A percentile compares a stretch with the other conserved stretches of the same genome.
phyloP scores from a whole-genome alignment of 1,140 invertebrate species.

The Marisa cornuarietis region DNA sequence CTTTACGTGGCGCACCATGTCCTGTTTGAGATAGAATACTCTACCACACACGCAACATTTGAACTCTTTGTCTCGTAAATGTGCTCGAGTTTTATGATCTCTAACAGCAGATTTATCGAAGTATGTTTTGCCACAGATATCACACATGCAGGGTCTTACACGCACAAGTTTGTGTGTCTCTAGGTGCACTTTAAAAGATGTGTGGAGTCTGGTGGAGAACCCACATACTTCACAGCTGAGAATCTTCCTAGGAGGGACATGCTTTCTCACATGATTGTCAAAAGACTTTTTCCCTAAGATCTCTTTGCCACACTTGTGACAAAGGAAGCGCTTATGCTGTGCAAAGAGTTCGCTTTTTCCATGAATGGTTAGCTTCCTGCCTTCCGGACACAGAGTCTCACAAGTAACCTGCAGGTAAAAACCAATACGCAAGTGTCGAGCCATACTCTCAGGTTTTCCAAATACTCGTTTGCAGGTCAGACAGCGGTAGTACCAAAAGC shows the following conservation, averaged over 20 bases:
- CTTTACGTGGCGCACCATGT: background rate
- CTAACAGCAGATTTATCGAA: slow-evolving; percentile 7
- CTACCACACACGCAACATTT: slow-evolving; percentile 4
- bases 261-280: background rate
- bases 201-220: background rate
- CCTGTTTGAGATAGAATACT: slow-evolving; percentile 1
- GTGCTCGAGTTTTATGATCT: background rate
- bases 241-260: background rate
- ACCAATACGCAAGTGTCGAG: background rate
- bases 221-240: slow-evolving; percentile 7
- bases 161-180: slow-evolving; percentile 5
- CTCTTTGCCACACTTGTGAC: slow-evolving; percentile 9
- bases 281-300: slow-evolving; percentile 7
- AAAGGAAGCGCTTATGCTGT: slow-evolving; percentile 6
- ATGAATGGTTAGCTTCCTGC: background rate
- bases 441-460: background rate
- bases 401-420: slow-evolving; percentile 4
- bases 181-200: background rate
- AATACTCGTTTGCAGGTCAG: too few species aligned
- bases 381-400: background rate
- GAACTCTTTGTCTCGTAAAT: slow-evolving; percentile 1
- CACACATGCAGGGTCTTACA: slow-evolving; percentile 5
- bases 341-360: background rate
- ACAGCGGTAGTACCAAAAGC: background rate
- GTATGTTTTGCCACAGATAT: slow-evolving; percentile 11